phyloP scores from a whole-genome alignment of 2,888 invertebrate genomes.

The Trachelus iudaicus region DNA sequence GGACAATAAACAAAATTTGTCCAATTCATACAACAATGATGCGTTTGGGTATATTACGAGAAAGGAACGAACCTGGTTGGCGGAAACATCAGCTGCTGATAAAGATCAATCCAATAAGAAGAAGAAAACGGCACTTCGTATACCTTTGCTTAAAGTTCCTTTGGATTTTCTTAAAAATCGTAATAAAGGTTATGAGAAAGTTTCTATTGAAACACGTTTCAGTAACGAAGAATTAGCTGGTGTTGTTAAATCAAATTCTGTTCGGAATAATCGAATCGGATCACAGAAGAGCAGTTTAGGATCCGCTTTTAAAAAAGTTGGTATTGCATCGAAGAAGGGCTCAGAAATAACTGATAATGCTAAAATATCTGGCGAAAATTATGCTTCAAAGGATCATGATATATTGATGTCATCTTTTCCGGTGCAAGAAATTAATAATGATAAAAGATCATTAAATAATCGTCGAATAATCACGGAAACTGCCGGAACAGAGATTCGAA shows the following conservation, averaged over 20 bases:
- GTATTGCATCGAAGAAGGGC: not conserved
- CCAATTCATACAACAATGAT: not conserved
- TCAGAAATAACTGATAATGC: not conserved
- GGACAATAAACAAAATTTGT: not conserved
- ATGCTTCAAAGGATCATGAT: not conserved
- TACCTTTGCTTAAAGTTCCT: not conserved
- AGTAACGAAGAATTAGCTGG: not conserved
- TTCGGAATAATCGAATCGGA: not conserved
- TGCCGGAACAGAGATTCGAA: not conserved
- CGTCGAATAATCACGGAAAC: not conserved
- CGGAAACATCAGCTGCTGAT: not conserved
- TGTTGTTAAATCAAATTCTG: not conserved
- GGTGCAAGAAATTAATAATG: not conserved
- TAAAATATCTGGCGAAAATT: not conserved
- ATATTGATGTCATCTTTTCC: not conserved
- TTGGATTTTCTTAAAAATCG: not conserved
- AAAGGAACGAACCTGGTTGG: not conserved
- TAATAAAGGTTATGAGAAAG: not conserved
- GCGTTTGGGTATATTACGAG: not conserved
- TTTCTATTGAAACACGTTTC: not conserved
- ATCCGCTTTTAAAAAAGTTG: not conserved
- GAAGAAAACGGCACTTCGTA: not conserved
- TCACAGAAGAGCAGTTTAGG: not conserved
- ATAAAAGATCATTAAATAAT: not conserved
- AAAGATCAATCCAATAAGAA: not conserved